phyloP scores from a whole-genome alignment of 2,888 invertebrate genomes.

The Aleiodes alternator region DNA sequence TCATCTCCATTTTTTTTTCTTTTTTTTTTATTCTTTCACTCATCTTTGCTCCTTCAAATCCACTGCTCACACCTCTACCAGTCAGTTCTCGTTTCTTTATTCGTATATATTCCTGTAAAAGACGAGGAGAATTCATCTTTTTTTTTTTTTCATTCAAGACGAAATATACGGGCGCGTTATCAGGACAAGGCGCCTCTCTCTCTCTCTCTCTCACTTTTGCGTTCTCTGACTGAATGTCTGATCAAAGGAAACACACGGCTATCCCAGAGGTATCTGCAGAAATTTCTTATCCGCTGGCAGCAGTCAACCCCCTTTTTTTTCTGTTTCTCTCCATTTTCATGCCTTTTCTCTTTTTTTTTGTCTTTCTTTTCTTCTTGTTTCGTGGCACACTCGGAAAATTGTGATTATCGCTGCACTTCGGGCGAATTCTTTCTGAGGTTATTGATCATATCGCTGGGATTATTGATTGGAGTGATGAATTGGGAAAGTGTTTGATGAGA shows the following conservation, averaged over 20 bases:
- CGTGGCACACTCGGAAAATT: conserved; percentile 7
- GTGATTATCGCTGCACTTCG: conserved; percentile 11
- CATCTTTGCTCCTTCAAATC: conserved; percentile 13
- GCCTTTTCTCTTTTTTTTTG: conserved; percentile 17
- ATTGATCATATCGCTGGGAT: neutral
- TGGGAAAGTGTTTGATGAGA: too few relatives aligned
- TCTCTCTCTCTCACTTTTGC: neutral
- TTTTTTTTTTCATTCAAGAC: conserved; percentile 27
- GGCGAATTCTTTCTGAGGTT: neutral
- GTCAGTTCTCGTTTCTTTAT: conserved; percentile 39
- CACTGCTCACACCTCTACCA: conserved; percentile 12
- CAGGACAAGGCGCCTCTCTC: conserved; percentile 43
- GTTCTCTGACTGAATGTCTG: conserved; percentile 54
- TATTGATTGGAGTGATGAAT: too few relatives aligned
- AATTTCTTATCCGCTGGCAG: conserved; percentile 50
- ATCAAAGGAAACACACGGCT: conserved; percentile 55
- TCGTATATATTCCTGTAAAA: conserved; percentile 27
- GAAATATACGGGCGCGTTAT: conserved; percentile 52
- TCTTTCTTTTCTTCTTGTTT: conserved; percentile 20
- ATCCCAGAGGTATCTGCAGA: conserved; percentile 49
- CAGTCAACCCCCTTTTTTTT: conserved; percentile 18
- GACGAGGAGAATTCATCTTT: too few relatives aligned
- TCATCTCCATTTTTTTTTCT: neutral
- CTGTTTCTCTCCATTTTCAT: too few relatives aligned
- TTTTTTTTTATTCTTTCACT: conserved; percentile 18